Evolutionary conservation across 2,797 vertebrate species (phyloP).

Genomic region (Mionectes olivaceus): DNA sequence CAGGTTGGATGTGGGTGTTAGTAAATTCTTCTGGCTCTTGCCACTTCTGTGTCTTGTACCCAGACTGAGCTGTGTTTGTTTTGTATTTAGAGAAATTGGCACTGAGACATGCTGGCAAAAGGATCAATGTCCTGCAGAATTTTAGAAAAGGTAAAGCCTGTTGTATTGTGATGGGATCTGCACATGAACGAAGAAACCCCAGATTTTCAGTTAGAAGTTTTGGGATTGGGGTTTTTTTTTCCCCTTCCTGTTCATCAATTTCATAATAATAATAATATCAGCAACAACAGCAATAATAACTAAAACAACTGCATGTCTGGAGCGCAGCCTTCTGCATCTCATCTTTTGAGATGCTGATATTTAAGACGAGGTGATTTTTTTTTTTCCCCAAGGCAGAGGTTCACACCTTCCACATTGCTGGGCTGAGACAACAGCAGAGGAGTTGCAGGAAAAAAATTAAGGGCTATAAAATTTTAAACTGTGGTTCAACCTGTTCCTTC

Average conservation of each 20-base stretch:
- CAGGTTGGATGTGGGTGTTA: background rate
- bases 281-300: background rate
- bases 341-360: background rate
- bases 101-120: background rate
- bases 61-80: background rate
- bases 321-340: background rate
- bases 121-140: background rate
- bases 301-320: background rate
- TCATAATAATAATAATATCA: background rate
- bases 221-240: background rate
- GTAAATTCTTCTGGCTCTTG: background rate
- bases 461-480: background rate
- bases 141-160: background rate
- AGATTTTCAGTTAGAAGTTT: background rate
- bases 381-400: background rate
- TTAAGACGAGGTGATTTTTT: background rate
- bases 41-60: background rate
- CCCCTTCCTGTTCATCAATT: background rate
- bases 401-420: rapidly evolving
- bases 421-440: background rate
- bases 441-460: background rate
- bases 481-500: background rate
- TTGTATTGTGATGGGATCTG: background rate
- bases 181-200: background rate
- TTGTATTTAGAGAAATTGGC: background rate